phyloP scores from a whole-genome alignment of 2,797 vertebrate species.

The Chloroceryle inda region DNA sequence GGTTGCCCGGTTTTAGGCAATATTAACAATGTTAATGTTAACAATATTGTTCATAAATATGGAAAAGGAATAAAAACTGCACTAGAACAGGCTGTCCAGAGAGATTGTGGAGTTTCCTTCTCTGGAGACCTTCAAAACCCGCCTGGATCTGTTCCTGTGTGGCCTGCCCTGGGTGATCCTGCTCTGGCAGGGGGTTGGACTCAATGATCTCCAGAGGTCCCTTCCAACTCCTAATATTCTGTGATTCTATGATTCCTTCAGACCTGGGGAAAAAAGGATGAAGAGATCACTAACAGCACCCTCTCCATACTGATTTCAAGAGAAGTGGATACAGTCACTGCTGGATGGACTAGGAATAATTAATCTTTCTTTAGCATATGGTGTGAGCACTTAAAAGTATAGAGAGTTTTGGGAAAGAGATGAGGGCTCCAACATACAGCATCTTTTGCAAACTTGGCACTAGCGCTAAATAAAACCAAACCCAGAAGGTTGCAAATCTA shows the following conservation, averaged over 20 bases:
- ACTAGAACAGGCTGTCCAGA: too few species aligned
- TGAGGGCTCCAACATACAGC: neutral
- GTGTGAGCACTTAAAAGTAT: neutral
- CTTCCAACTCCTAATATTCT: too few species aligned
- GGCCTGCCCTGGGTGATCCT: too few species aligned
- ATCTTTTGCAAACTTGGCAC: neutral
- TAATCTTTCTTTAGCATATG: neutral
- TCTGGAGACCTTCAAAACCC: too few species aligned
- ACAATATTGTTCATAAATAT: fast-evolving
- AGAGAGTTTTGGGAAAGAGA: neutral
- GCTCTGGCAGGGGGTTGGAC: too few species aligned
- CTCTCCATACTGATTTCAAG: neutral
- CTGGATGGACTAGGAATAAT: neutral
- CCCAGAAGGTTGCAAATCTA: neutral
- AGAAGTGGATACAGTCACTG: neutral
- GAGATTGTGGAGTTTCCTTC: too few species aligned
- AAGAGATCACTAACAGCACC: neutral
- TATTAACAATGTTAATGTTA: neutral
- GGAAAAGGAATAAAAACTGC: neutral
- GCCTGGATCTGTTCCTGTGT: too few species aligned
- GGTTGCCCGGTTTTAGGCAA: neutral
- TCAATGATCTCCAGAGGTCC: too few species aligned
- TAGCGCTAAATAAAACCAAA: neutral
- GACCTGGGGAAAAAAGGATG: neutral
- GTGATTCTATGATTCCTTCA: too few species aligned